Base-by-base conservation (phyloP, 2,888 invertebrate genomes). In the Athalia rosae region DNA sequence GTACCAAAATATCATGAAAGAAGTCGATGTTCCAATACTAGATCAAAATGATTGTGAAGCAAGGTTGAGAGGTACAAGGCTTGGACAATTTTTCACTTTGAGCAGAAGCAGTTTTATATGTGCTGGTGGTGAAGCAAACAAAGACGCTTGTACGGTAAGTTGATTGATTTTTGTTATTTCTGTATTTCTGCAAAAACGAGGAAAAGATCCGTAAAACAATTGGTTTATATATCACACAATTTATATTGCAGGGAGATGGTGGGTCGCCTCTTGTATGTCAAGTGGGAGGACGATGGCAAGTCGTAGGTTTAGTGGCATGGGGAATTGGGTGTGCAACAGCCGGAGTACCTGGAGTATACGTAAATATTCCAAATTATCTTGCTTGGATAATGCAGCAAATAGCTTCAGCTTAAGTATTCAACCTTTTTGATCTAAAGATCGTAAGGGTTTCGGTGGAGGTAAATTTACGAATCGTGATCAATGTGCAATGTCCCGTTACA, bases 101-200 rank as follows among this genome's bases (percentile, higher is more conserved):
- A 93, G 94, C 81, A 92, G 92, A 11, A 91, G 91, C 0, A 94
- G 94, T 50, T 96, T 96, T 86, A 89, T 96, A 8, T 96, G 96
- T 84, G 96, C 96, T 56, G 96, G 96, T 1, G 96, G 95, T 0
- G 94, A 95, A 87, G 89, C 91, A 4, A 94, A 93, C 79, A 95
- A 94, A 86, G 96, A 96, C 87, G 93, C 96, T 45, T 96, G 96
- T 90, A 95, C 95, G 71, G 95, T 95, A 90, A 91, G 92, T 80
- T 15, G 9, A 63, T 13, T 11, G n/a, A 56, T 64, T 28, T 28
- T 28, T 28, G 28, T 28, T 28, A 28, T 28, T 28, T 1, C 28
- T 28, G 28, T 28, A 28, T 28, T 28, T 28, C 28, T 28, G 28
- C 28, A 28, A 28, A 28, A 28, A 28, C 28, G 28, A 28, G 28